These are phyloP conservation scores for Lamellibrachia columna DNA, from an alignment of 2,888 invertebrate genomes.

Conservation along the genomic window DNA sequence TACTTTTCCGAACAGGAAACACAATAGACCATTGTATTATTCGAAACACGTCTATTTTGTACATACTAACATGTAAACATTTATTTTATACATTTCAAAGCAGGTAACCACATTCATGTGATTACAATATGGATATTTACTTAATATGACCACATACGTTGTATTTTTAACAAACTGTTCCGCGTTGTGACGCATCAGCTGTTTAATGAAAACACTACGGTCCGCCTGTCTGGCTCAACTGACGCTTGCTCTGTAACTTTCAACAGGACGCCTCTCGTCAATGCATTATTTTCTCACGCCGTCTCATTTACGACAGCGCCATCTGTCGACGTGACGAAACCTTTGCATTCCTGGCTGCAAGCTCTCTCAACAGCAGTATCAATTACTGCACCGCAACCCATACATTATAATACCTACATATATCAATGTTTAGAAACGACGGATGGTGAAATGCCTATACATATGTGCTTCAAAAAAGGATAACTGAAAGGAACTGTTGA, in stretches of 20 bases:
- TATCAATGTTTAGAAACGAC: neutral
- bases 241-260: neutral
- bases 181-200: neutral
- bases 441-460: neutral
- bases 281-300: slow-evolving; percentile 6
- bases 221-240: neutral
- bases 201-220: neutral
- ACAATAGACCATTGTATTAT: no score
- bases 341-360: neutral
- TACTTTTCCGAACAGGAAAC: no score
- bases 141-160: neutral
- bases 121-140: neutral
- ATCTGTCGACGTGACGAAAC: neutral
- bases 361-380: neutral
- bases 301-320: neutral
- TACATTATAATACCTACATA: neutral
- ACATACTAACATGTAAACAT: no score
- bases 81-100: neutral
- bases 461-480: neutral
- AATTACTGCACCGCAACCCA: neutral
- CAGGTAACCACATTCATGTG: neutral
- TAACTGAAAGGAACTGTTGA: neutral
- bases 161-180: neutral
- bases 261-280: neutral
- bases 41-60: no score